These are phyloP conservation scores for Irena cyanogastra DNA, from an alignment of 2,113 vertebrate species.

Conservation along the genomic window DNA sequence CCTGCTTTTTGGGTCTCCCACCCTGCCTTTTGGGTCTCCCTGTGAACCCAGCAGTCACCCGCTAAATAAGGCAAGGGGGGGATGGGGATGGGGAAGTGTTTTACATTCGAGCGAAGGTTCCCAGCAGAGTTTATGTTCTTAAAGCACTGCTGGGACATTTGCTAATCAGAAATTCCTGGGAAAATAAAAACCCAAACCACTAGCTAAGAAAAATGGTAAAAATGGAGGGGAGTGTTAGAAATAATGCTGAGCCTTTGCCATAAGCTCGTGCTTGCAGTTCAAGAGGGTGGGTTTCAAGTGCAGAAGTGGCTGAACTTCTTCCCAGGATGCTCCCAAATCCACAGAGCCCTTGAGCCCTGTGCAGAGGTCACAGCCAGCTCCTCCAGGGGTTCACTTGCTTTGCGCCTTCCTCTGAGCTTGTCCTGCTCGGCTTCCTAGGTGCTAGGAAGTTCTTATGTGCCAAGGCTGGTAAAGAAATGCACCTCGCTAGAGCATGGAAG, in stretches of 20 bases:
- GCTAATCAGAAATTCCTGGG: background rate
- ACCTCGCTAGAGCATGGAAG: background rate
- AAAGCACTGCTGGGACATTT: background rate
- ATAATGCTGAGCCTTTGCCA: background rate
- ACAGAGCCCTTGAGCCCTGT: background rate
- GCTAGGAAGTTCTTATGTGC: background rate
- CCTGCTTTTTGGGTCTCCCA: background rate
- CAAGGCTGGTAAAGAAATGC: background rate
- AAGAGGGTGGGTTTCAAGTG: background rate
- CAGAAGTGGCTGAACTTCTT: background rate
- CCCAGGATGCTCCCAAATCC: background rate
- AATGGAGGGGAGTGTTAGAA: background rate
- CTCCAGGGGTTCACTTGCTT: background rate
- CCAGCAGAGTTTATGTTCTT: background rate
- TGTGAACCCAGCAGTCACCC: background rate
- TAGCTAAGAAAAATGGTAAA: background rate
- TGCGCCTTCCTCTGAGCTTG: background rate
- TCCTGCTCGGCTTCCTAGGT: background rate
- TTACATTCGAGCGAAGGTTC: background rate
- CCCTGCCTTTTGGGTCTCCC: background rate
- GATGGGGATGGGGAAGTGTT: background rate
- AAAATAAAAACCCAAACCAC: background rate
- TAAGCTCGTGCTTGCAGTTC: background rate
- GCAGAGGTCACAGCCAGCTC: background rate
- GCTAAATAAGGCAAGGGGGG: background rate